phyloP scores from a whole-genome alignment of 2,113 vertebrate species.

The Apaloderma vittatum region DNA sequence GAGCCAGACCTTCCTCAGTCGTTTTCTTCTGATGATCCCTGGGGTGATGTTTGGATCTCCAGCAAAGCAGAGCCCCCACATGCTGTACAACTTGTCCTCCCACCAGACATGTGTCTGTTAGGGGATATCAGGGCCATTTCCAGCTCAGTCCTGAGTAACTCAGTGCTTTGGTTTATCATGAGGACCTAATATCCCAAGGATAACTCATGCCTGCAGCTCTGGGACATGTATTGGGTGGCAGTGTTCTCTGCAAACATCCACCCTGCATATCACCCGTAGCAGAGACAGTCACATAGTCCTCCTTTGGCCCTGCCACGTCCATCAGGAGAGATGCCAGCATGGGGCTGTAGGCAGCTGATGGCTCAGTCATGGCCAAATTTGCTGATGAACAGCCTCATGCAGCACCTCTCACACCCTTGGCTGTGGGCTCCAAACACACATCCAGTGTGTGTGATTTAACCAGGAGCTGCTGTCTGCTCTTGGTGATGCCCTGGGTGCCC shows the following conservation, averaged over 20 bases:
- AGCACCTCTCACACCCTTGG: no score
- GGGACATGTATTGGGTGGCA: accelerated
- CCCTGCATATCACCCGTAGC: no score
- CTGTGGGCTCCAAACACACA: no score
- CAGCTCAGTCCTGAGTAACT: background rate
- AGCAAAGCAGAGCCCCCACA: background rate
- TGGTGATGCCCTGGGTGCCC: no score
- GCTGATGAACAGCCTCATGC: no score
- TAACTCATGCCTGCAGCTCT: background rate
- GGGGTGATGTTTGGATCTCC: background rate
- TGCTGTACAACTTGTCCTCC: background rate
- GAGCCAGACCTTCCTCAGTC: background rate
- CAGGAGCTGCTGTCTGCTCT: no score
- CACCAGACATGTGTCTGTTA: background rate
- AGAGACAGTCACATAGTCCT: background rate
- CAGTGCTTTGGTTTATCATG: background rate
- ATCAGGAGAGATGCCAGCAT: background rate
- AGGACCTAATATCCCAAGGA: background rate
- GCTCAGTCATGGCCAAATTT: no score
- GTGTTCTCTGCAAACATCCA: background rate
- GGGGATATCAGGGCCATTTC: background rate
- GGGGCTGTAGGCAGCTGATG: no score
- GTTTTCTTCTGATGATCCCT: background rate
- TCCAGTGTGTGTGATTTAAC: no score
- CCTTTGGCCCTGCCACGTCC: background rate